Evolutionary conservation across 2,888 invertebrate genomes (phyloP).

Genomic region (Drosophila nigricruria): DNA sequence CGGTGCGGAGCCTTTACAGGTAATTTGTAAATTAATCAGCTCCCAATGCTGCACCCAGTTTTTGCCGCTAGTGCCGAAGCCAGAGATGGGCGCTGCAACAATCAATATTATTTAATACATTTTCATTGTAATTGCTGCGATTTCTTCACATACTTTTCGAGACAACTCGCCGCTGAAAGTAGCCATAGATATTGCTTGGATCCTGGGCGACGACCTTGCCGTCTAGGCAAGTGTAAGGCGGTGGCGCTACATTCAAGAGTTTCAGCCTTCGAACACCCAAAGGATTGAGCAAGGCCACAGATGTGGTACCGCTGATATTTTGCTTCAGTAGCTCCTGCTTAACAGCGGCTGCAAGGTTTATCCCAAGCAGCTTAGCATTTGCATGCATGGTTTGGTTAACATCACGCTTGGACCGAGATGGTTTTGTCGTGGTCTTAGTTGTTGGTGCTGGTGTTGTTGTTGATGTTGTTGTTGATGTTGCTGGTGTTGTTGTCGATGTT

Average conservation of each 20-base stretch:
- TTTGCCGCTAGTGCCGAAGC: conserved; percentile 90
- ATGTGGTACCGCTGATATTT: conserved; percentile 36
- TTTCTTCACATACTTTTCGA: conserved; percentile 88
- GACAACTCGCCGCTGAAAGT: conserved; percentile 88
- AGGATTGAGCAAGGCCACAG: conserved; percentile 65
- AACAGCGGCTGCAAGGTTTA: conserved; percentile 70
- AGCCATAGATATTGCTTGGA: conserved; percentile 90
- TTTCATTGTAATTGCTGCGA: neutral
- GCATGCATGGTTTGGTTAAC: conserved; percentile 67
- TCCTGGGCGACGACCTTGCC: conserved; percentile 88
- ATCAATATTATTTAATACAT: neutral
- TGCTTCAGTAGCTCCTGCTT: conserved; percentile 44
- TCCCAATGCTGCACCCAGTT: conserved; percentile 95
- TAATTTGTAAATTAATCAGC: conserved; percentile 89
- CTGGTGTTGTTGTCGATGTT: conserved; percentile 86
- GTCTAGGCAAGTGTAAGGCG: conserved; percentile 86
- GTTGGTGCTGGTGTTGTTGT: conserved; percentile 84
- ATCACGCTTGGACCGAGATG: conserved; percentile 66
- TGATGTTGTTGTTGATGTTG: conserved; percentile 86
- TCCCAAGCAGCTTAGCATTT: conserved; percentile 77
- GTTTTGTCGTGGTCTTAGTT: conserved; percentile 82
- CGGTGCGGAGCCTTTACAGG: conserved; percentile 91
- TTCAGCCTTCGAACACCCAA: conserved; percentile 49
- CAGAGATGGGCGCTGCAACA: conserved; percentile 89
- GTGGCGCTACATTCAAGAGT: conserved; percentile 19